A percentile compares a stretch with the other conserved stretches of the same genome.
phyloP scores from a whole-genome alignment of 1,140 invertebrate genomes.

The Micrasema minimum region DNA sequence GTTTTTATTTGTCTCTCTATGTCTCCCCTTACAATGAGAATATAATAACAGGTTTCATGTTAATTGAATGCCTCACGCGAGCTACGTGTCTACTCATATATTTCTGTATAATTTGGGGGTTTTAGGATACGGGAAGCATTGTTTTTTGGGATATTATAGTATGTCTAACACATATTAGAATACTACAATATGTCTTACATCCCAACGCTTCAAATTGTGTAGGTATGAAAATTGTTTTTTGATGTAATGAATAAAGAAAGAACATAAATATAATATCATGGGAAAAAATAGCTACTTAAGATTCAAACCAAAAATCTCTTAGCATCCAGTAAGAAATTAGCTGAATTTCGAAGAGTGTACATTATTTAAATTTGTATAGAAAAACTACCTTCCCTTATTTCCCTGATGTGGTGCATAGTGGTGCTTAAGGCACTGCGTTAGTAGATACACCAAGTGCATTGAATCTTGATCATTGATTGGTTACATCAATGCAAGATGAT shows the following conservation, averaged over 20 bases:
- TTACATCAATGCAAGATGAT: no score
- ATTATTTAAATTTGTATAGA: no score
- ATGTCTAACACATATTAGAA: background rate
- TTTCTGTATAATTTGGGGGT: background rate
- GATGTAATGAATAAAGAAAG: background rate
- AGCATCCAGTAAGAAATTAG: no score
- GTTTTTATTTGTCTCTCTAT: constrained; percentile 12
- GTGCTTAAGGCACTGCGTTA: no score
- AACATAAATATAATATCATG: no score
- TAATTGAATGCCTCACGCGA: constrained; percentile 52
- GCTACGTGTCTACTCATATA: background rate
- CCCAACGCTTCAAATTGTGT: background rate
- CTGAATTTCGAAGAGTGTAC: no score
- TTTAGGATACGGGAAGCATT: background rate
- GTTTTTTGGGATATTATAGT: background rate
- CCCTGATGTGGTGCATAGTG: no score
- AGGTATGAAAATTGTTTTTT: background rate
- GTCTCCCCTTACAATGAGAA: constrained; percentile 47
- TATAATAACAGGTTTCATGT: constrained; percentile 52
- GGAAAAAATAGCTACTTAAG: no score
- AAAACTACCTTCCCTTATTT: no score
- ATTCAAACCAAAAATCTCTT: no score
- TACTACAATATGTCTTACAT: background rate
- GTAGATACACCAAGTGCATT: no score
- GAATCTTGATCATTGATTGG: no score